A percentile compares a stretch with the other conserved stretches of the same genome.
Evolutionary conservation across 1,140 invertebrate genomes (phyloP).

Genomic region (Brachionus angularis): DNA sequence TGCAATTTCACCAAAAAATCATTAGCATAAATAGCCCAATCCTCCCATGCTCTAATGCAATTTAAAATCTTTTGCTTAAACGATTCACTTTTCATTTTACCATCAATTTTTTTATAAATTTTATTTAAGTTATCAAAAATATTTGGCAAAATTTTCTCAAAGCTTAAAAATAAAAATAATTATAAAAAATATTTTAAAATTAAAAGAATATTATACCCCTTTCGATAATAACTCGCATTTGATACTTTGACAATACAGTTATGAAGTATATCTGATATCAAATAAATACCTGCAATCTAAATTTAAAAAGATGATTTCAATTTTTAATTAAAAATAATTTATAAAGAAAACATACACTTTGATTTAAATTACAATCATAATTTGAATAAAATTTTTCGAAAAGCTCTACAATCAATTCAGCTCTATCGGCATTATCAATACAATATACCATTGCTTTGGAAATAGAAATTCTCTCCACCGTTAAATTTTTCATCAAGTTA

Average conservation of each 20-base stretch:
- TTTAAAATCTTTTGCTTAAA: slow-evolving; percentile 76
- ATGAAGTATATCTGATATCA: slow-evolving; percentile 93
- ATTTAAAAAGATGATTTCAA: slow-evolving; percentile 47
- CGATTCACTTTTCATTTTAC: slow-evolving; percentile 50
- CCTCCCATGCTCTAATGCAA: slow-evolving; percentile 93
- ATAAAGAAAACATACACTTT: slow-evolving; percentile 64
- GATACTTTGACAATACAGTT: slow-evolving; percentile 92
- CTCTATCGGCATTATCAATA: slow-evolving; percentile 93
- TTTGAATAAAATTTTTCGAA: slow-evolving; percentile 78
- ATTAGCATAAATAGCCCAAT: slow-evolving; percentile 91
- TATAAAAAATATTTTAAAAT: not conserved
- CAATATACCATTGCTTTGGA: slow-evolving; percentile 91
- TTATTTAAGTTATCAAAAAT: slow-evolving; percentile 79
- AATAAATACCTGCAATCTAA: slow-evolving; percentile 81
- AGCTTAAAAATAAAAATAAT: slow-evolving; percentile 58
- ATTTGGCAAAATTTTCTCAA: slow-evolving; percentile 77
- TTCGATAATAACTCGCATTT: slow-evolving; percentile 92
- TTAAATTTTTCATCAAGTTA: slow-evolving; percentile 79
- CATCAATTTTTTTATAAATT: slow-evolving; percentile 73
- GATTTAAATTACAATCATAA: slow-evolving; percentile 72
- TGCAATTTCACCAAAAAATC: slow-evolving; percentile 85
- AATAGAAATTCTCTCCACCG: slow-evolving; percentile 72
- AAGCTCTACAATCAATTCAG: slow-evolving; percentile 89
- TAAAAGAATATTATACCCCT: slow-evolving; percentile 62
- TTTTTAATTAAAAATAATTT: not conserved